phyloP scores from a whole-genome alignment of 2,888 invertebrate genomes.

The Exephanes ischioxanthus region DNA sequence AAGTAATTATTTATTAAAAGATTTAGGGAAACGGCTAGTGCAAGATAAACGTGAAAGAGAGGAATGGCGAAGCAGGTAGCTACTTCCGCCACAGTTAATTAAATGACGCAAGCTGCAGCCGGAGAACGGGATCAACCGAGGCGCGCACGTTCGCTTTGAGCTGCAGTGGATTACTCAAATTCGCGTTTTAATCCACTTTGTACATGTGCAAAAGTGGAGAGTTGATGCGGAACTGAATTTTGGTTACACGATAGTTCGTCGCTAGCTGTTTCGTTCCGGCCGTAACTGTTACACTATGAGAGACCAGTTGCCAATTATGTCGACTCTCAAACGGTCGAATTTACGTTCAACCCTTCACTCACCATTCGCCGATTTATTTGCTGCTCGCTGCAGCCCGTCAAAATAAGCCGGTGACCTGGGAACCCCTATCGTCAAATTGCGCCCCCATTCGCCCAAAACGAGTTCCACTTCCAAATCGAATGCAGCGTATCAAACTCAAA shows the following conservation, averaged over 20 bases:
- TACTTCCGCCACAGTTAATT: conserved; percentile 40
- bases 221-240: not conserved
- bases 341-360: not conserved
- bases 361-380: not conserved
- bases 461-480: not conserved
- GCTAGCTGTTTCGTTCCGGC: not conserved
- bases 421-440: not conserved
- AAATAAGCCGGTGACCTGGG: not conserved
- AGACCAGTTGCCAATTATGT: not conserved
- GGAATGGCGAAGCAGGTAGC: not conserved
- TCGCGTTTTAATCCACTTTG: conserved; percentile 6
- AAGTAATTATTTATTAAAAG: conserved; percentile 4
- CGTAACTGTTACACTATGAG: not conserved
- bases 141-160: not conserved
- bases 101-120: conserved; percentile 16
- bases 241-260: not conserved
- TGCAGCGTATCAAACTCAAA: not conserved
- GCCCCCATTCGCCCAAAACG: not conserved
- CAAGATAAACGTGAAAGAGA: not conserved
- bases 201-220: not conserved
- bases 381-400: not conserved
- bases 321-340: not conserved
- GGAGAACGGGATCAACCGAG: not conserved
- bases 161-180: not conserved
- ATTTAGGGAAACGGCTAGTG: not conserved